Conservation (phyloP, 2,113 vertebrate species). For the Potamarius usumacintae region DNA sequence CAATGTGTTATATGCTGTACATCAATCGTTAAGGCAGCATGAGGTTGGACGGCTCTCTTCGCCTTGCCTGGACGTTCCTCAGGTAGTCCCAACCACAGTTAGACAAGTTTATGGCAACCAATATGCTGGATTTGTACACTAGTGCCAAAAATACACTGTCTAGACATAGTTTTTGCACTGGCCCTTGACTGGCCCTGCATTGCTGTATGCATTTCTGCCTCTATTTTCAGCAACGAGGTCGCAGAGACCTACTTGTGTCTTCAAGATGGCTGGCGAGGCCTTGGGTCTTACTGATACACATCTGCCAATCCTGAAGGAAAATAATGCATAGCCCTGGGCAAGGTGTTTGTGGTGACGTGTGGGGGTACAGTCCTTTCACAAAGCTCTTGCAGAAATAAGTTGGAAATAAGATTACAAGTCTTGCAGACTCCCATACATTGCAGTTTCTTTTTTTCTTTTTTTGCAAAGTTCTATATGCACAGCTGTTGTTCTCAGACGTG, state of each 20-base stretch:
- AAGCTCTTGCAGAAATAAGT: background rate
- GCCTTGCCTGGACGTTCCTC: background rate
- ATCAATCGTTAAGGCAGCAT: background rate
- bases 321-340: background rate
- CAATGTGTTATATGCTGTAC: background rate
- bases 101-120: background rate
- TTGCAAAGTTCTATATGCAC: background rate
- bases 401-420: background rate
- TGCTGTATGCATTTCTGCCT: background rate
- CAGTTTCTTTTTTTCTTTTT: background rate
- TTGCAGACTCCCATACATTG: background rate
- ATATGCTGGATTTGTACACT: background rate
- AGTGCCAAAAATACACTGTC: background rate
- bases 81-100: background rate
- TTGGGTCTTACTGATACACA: background rate
- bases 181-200: background rate
- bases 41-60: background rate
- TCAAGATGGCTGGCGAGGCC: background rate
- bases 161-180: background rate
- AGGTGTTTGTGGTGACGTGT: background rate
- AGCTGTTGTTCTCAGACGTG: background rate
- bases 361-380: too few relatives aligned
- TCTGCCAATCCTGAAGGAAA: background rate
- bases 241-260: background rate
- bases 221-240: conserved; percentile 7